A percentile compares a stretch with the other conserved stretches of the same genome.
Evolutionary conservation across 2,797 vertebrate genomes (phyloP).

Genomic region (Liasis olivaceus): DNA sequence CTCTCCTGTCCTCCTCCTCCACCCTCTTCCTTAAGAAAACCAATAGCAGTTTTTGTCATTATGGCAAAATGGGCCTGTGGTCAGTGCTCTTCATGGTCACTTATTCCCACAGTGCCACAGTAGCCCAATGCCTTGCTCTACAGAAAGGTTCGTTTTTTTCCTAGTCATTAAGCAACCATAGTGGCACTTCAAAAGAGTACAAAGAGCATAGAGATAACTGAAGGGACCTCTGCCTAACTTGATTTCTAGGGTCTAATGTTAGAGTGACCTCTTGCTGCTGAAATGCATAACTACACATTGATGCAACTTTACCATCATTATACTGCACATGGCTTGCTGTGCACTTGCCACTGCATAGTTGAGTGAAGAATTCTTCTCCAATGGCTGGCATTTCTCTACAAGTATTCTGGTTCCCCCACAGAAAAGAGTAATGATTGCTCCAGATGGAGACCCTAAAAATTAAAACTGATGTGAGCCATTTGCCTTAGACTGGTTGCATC

Average conservation of each 20-base stretch:
- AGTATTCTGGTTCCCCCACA: neutral
- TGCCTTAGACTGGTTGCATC: neutral
- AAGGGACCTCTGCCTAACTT: neutral
- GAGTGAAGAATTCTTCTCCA: neutral
- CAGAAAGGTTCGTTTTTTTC: neutral
- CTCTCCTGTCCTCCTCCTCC: neutral
- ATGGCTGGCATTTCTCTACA: neutral
- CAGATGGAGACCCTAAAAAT: neutral
- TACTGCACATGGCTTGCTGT: neutral
- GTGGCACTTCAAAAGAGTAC: neutral
- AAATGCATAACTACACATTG: neutral
- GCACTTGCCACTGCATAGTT: neutral
- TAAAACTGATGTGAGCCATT: neutral
- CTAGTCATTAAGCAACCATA: neutral
- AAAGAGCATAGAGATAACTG: conserved; percentile 4
- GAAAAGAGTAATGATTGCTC: neutral
- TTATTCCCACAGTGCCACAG: neutral
- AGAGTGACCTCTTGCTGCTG: neutral
- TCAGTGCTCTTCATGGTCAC: neutral
- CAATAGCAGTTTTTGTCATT: neutral
- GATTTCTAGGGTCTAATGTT: neutral
- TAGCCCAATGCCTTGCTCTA: neutral
- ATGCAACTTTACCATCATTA: neutral
- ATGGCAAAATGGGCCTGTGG: neutral
- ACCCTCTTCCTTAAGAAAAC: neutral